phyloP scores from a whole-genome alignment of 2,888 invertebrate species.

The Acanthosepion lycidas region DNA sequence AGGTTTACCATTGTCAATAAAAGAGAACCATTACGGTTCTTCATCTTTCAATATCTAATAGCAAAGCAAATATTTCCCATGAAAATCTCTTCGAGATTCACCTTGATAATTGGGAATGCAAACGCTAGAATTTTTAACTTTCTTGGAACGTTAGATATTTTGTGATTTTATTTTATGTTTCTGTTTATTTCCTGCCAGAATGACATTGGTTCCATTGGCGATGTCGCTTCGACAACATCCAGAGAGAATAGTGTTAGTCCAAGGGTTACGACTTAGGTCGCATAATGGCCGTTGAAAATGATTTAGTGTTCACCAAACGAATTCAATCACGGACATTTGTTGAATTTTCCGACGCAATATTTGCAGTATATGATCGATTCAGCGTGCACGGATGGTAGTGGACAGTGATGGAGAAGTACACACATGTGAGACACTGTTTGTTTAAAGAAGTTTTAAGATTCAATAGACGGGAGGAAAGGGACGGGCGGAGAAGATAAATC shows the following conservation, averaged over 20 bases:
- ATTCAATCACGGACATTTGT: conserved; percentile 6
- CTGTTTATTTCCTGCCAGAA: background rate
- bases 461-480: background rate
- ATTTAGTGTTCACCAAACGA: background rate
- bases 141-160: background rate
- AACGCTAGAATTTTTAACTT: background rate
- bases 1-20: background rate
- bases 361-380: background rate
- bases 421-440: background rate
- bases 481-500: background rate
- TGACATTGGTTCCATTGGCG: background rate
- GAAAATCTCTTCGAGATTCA: background rate
- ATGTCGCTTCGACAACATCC: background rate
- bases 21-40: too few species aligned
- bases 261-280: background rate
- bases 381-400: background rate
- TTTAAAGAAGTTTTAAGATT: background rate
- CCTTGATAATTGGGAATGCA: background rate
- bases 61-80: background rate
- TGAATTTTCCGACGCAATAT: background rate
- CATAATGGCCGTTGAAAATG: background rate
- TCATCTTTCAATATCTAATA: background rate
- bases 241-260: background rate
- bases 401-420: background rate
- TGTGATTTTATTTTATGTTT: background rate